A percentile compares a stretch with the other conserved stretches of the same genome.
Evolutionary conservation across 2,888 invertebrate genomes (phyloP).

Genomic region (Trachelus tabidus): DNA sequence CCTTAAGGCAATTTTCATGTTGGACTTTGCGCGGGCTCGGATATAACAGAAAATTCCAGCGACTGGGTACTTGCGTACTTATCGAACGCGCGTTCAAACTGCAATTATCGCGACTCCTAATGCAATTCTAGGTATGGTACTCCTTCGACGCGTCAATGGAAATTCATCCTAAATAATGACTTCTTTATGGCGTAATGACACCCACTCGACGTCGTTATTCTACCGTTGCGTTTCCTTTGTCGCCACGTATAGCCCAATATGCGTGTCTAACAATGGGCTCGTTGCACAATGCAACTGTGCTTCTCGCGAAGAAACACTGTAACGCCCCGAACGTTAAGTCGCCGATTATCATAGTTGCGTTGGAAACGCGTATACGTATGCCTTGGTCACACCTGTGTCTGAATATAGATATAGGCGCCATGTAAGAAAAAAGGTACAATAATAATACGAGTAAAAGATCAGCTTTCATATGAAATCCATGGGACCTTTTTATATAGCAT

Average conservation of each 20-base stretch:
- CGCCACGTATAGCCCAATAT: neutral
- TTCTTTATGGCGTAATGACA: constrained; percentile 1
- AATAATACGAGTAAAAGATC: neutral
- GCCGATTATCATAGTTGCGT: neutral
- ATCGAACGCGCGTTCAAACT: neutral
- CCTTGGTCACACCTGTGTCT: neutral
- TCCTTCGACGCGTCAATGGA: neutral
- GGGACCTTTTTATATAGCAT: neutral
- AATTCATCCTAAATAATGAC: neutral
- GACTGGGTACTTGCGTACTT: neutral
- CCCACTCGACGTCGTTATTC: neutral
- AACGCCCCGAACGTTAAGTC: neutral
- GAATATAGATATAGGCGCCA: neutral
- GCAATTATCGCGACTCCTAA: neutral
- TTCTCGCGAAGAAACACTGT: neutral
- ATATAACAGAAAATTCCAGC: neutral
- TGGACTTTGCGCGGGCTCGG: neutral
- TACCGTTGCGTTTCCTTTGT: constrained; percentile 1
- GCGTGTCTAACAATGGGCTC: neutral
- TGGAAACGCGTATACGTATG: neutral
- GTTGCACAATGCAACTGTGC: neutral
- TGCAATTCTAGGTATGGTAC: neutral
- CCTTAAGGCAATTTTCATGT: neutral
- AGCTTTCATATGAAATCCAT: neutral
- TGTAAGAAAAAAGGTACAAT: neutral